A percentile compares a stretch with the other conserved stretches of the same genome.
Evolutionary conservation across 2,888 invertebrate genomes (phyloP).

Genomic region (Heliconius aoede): DNA sequence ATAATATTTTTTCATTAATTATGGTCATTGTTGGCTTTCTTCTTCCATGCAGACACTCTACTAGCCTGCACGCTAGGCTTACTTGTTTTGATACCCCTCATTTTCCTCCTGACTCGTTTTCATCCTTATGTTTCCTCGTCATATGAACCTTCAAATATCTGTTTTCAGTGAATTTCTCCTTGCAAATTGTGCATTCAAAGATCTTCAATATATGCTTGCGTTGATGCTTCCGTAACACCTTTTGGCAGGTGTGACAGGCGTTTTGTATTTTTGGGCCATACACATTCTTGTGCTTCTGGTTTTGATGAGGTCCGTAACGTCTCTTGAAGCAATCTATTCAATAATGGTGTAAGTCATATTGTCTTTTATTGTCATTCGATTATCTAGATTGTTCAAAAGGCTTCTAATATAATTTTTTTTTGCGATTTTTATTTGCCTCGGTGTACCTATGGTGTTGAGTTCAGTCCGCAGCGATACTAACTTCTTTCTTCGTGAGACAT

Average conservation of each 20-base stretch:
- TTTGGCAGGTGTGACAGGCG: background rate
- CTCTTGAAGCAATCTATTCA: background rate
- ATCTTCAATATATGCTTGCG: background rate
- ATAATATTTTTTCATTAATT: too few species aligned
- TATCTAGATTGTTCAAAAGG: background rate
- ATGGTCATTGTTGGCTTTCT: background rate
- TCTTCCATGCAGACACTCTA: background rate
- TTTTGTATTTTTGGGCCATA: background rate
- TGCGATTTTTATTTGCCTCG: background rate
- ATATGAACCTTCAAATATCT: slow-evolving; percentile 11
- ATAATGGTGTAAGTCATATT: background rate
- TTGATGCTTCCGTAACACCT: background rate
- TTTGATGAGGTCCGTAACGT: background rate
- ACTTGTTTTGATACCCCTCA: background rate
- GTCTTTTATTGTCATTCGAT: background rate
- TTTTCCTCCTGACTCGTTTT: background rate
- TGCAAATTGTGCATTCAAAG: background rate
- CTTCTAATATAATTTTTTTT: background rate
- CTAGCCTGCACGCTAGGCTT: background rate
- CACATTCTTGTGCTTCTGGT: background rate
- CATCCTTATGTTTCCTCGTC: background rate
- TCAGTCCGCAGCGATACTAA: slow-evolving; percentile 10
- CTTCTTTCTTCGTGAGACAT: background rate
- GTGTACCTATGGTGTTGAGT: slow-evolving; percentile 5
- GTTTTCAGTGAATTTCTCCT: background rate